Base-by-base conservation (phyloP, 2,797 vertebrate genomes). In the Enteromius fasciolatus region DNA sequence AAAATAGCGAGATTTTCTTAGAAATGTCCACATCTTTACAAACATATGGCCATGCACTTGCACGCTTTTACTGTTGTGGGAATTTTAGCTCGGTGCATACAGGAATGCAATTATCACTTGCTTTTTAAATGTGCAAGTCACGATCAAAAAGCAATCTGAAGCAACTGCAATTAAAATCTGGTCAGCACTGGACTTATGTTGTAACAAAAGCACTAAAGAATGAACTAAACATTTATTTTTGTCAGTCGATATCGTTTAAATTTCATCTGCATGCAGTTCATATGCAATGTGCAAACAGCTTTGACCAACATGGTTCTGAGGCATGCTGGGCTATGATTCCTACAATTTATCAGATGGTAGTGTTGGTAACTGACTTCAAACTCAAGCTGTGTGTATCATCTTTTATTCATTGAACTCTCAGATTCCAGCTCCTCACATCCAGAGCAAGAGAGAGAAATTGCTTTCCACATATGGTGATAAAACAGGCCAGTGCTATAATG, bases 371-470 rank as follows among this genome's bases (percentile, higher is more conserved):
- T 66, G 76, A 78, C 72, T 82, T 81, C 46, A 81, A 44, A 75
- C 70, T 75, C 46, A 75, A 75, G 63, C 80, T 68, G 80, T 75
- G 61, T 23, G 17, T 76, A 76, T 82, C 18, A 76, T 76, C 80
- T 82, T 82, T 54, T 76, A 76, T 82, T 82, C 61, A 82, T 54
- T 75, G 48, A 82, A 41, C 63, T 76, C n/a, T 3, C 23, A 31
- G 72, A 66, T 81, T 76, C 33, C 48, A 48, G 41, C 46, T 82
- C 39, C 80, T 79, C 82, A 80, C 63, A 85, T 72, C 73, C 61
- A 79, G 66, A 20, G 72, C 70, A 74, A 80, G 83, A 84, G 78
- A 69, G 85, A 78, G 82, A 89, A 84, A 83, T 78, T 81, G 89
- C 82, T 89, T 88, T 83, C 57, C 83, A 72, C 84, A 74, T 63